Conservation (phyloP, 1,140 invertebrate genomes). For the Solenopsis invicta region DNA sequence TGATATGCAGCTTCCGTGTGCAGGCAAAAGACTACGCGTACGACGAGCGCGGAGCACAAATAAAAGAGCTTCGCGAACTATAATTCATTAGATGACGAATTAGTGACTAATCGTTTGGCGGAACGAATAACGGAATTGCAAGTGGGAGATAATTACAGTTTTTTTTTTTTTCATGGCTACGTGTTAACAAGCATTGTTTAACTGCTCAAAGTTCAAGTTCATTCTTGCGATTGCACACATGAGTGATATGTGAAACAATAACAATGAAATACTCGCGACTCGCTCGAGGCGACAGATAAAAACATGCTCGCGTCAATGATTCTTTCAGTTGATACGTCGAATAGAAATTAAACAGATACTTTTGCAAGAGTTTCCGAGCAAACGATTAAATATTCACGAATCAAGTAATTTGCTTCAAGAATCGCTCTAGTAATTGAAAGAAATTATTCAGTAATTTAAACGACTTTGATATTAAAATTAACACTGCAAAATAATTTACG, state of each 20-base stretch:
- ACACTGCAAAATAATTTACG: not conserved
- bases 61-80: not conserved
- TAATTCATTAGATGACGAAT: not conserved
- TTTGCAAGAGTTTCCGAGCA: not conserved
- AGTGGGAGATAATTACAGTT: not conserved
- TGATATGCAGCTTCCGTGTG: not conserved
- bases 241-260: not conserved
- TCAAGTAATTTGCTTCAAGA: not conserved
- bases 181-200: not conserved
- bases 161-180: not conserved
- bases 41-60: not conserved
- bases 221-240: not conserved
- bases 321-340: not conserved
- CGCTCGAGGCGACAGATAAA: not conserved
- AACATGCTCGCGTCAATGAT: not conserved
- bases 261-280: not conserved
- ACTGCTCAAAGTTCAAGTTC: slow-evolving; percentile 30
- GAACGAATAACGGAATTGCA: not conserved
- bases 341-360: not conserved
- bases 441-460: slow-evolving; percentile 1
- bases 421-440: not conserved
- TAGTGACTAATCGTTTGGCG: slow-evolving; percentile 16
- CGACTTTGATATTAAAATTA: not conserved
- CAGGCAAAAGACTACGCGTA: not conserved
- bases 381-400: not conserved